Conservation (phyloP, 2,888 invertebrate genomes). For the Ariolimax columbianus region DNA sequence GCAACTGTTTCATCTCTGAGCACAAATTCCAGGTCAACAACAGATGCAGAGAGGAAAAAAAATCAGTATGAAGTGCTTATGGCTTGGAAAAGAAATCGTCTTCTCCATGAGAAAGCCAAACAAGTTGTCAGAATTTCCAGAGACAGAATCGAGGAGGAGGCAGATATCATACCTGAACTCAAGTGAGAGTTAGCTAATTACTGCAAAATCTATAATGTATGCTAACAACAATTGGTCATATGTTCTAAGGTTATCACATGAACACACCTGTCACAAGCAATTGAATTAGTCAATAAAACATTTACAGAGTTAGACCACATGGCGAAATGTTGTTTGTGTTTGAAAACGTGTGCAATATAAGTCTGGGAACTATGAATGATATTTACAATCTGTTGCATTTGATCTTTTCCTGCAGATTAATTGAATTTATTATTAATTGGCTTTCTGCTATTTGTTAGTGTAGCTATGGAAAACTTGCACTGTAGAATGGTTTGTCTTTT, state of each 20-base stretch:
- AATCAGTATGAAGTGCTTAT: constrained; percentile 41
- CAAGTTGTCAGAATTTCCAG: not conserved
- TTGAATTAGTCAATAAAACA: too few relatives aligned
- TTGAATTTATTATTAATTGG: too few relatives aligned
- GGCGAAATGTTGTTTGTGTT: not conserved
- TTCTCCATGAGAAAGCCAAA: constrained; percentile 35
- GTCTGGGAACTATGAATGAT: too few relatives aligned
- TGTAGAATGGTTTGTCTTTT: too few relatives aligned
- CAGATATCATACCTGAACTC: constrained; percentile 32
- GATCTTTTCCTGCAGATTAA: too few relatives aligned
- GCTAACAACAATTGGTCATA: not conserved
- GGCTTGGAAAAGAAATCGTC: constrained; percentile 41
- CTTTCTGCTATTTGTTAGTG: too few relatives aligned
- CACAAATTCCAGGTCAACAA: not conserved
- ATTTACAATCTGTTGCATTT: too few relatives aligned
- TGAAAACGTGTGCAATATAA: too few relatives aligned
- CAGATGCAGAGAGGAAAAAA: constrained; percentile 39
- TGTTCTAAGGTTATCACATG: not conserved
- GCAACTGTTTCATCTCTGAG: not conserved
- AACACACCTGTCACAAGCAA: too few relatives aligned
- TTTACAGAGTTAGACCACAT: not conserved
- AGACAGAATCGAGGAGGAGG: constrained; percentile 43
- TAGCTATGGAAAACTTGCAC: too few relatives aligned
- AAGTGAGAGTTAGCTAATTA: constrained; percentile 31
- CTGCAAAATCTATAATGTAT: not conserved